Percentiles rank a stretch among this genome's conserved stretches.
Conservation (phyloP, 2,888 invertebrate genomes). For the Ctenicera cuprea region DNA sequence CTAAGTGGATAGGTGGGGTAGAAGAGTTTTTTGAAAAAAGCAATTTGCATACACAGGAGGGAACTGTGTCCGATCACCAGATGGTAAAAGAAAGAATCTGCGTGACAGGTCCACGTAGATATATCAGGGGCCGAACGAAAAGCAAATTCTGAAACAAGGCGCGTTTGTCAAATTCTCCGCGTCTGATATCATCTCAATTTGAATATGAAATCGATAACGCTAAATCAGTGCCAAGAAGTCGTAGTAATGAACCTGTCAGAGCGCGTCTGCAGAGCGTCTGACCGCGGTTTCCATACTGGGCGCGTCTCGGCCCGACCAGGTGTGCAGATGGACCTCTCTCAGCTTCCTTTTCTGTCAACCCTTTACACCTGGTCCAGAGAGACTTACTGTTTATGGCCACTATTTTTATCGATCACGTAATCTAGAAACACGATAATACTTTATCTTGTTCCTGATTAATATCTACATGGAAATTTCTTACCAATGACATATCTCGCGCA, state of each 20-base stretch:
- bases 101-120: constrained; percentile 2
- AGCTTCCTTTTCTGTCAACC: constrained; percentile 58
- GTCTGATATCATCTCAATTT: constrained; percentile 55
- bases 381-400: constrained; percentile 55
- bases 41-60: constrained; percentile 7
- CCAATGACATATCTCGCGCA: constrained; percentile 34
- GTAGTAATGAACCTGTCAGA: constrained; percentile 59
- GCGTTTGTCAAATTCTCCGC: constrained; percentile 47
- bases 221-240: constrained; percentile 59
- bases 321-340: constrained; percentile 47
- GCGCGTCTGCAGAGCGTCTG: constrained; percentile 58
- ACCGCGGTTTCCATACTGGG: constrained; percentile 54
- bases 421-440: constrained; percentile 55
- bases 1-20: no score
- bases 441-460: constrained; percentile 47
- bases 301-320: constrained; percentile 53
- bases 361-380: constrained; percentile 56
- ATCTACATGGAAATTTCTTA: constrained; percentile 50
- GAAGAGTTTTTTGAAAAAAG: neutral
- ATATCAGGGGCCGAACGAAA: neutral
- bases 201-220: constrained; percentile 59
- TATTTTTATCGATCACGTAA: constrained; percentile 60
- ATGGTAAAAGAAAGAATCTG: neutral
- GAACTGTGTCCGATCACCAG: constrained; percentile 3
- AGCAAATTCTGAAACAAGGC: constrained; percentile 30